Percentiles rank a stretch among this genome's conserved stretches.
Conservation (phyloP, 1,140 invertebrate species). For the Scaptomyza pallida region DNA sequence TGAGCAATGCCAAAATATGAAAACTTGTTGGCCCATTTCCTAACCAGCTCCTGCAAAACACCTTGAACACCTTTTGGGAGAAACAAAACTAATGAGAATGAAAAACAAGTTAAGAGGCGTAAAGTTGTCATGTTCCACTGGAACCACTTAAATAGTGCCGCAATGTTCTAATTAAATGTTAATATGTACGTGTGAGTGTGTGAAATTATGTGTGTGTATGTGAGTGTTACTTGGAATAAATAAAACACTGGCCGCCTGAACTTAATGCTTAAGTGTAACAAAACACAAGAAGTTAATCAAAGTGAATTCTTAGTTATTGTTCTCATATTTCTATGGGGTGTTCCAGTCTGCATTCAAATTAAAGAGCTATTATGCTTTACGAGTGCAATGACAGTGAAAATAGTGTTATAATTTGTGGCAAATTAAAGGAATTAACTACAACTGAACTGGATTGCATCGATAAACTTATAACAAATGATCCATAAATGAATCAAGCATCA, state of each 20-base stretch:
- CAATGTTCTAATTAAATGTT: constrained; percentile 78
- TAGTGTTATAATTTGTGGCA: constrained; percentile 44
- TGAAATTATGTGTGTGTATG: constrained; percentile 18
- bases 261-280: constrained; percentile 43
- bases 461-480: not conserved
- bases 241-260: constrained; percentile 60
- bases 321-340: constrained; percentile 3
- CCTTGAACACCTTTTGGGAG: constrained; percentile 5
- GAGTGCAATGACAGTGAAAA: constrained; percentile 56
- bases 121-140: constrained; percentile 12
- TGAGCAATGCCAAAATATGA: not conserved
- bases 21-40: constrained; percentile 40
- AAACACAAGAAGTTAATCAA: not conserved
- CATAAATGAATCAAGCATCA: not conserved
- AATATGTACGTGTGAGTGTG: constrained; percentile 32
- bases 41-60: constrained; percentile 25
- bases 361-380: constrained; percentile 37
- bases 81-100: not conserved
- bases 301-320: too few relatives aligned
- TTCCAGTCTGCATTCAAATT: constrained; percentile 53
- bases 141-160: constrained; percentile 47
- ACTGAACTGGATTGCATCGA: not conserved
- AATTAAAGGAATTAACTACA: not conserved
- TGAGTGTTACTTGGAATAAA: constrained; percentile 53
- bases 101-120: constrained; percentile 6